Percentiles rank a stretch among this genome's conserved stretches.
Evolutionary conservation across 2,113 vertebrate species (phyloP).

Genomic region (Hemichromis elongatus): DNA sequence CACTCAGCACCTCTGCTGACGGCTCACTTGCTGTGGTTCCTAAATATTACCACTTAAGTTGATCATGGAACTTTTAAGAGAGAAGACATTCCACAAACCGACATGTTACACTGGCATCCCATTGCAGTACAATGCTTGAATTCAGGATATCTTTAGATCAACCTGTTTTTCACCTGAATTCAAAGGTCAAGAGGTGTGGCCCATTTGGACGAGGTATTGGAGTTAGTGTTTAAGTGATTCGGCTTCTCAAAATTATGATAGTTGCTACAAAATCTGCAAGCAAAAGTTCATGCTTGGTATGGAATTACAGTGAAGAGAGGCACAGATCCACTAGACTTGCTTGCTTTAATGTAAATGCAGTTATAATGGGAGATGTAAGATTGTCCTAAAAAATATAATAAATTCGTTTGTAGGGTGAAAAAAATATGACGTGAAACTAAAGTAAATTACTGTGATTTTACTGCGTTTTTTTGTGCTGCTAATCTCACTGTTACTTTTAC

Average conservation of each 20-base stretch:
- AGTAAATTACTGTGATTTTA: background rate
- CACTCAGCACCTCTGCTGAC: no score
- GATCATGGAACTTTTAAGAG: background rate
- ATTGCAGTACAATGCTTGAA: background rate
- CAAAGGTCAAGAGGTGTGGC: background rate
- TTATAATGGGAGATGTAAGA: background rate
- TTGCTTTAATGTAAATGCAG: background rate
- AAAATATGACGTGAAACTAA: background rate
- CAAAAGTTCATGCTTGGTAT: no score
- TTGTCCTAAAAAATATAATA: background rate
- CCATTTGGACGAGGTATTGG: background rate
- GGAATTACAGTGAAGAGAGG: background rate
- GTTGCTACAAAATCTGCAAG: background rate
- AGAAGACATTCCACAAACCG: background rate
- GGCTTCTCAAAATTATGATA: background rate
- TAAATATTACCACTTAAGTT: background rate
- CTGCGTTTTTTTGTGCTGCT: background rate
- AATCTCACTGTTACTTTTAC: background rate
- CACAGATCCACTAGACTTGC: background rate
- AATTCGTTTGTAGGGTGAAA: no score
- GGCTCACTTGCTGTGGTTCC: no score
- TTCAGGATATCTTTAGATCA: background rate
- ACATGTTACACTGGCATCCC: background rate
- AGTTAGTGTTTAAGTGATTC: background rate
- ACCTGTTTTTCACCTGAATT: background rate